Conservation (phyloP, 1,140 invertebrate species). For the Hylaeus anthracinus region DNA sequence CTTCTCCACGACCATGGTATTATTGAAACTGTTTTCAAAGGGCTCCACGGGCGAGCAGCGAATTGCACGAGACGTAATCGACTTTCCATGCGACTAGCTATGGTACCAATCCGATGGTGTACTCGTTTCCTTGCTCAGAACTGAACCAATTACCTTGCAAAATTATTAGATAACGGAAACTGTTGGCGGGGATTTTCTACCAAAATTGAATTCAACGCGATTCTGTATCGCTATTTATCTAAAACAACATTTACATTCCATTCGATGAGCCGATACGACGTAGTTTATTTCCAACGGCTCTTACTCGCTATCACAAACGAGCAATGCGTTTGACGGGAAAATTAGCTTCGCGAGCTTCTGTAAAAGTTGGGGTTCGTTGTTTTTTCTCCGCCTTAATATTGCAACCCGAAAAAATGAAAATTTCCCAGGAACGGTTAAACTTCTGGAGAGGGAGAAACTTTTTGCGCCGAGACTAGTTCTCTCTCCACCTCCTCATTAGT, state of each 20-base stretch:
- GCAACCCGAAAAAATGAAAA: background rate
- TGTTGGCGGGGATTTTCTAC: no score
- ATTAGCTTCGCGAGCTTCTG: background rate
- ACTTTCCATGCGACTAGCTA: background rate
- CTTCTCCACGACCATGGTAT: background rate
- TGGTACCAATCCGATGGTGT: no score
- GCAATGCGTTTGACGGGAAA: background rate
- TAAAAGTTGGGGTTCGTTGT: background rate
- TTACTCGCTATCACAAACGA: no score
- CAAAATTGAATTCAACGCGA: no score
- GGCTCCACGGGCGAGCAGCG: no score
- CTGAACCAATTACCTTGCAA: no score
- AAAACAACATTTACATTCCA: no score
- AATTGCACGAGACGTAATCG: background rate
- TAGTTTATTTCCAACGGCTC: no score
- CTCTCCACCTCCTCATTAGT: background rate
- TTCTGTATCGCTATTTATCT: no score
- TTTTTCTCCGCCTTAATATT: background rate
- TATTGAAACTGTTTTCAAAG: slow-evolving; percentile 1
- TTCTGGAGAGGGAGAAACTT: background rate
- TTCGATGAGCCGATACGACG: no score
- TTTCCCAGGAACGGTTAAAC: background rate
- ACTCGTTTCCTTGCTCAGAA: background rate
- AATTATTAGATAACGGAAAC: no score
- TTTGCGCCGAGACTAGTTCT: background rate